Conservation (phyloP, 2,113 vertebrate species). For the Elephas maximus region DNA sequence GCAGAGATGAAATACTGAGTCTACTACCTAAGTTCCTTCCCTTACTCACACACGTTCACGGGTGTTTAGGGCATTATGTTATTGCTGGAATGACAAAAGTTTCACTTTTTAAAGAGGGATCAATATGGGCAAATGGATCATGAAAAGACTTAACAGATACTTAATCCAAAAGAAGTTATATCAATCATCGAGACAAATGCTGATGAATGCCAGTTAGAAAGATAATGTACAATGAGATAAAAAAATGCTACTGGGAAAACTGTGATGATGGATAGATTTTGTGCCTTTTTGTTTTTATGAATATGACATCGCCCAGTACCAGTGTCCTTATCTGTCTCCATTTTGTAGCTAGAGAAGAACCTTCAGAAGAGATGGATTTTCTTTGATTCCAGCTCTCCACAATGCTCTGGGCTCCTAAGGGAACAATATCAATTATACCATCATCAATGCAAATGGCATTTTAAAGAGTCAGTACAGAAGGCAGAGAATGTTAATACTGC, state of each 20-base stretch:
- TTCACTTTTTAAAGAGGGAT: slow-evolving; percentile 34
- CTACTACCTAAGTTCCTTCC: neutral
- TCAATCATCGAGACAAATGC: slow-evolving; percentile 5
- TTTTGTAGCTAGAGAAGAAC: slow-evolving; percentile 75
- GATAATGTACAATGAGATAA: slow-evolving; percentile 74
- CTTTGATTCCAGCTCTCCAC: slow-evolving; percentile 82
- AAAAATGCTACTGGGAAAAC: slow-evolving; percentile 74
- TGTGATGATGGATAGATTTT: slow-evolving; percentile 67
- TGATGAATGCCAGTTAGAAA: slow-evolving; percentile 72
- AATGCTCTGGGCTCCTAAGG: slow-evolving; percentile 83
- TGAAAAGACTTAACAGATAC: slow-evolving; percentile 38
- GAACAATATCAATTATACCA: slow-evolving; percentile 88
- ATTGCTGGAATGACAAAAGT: neutral
- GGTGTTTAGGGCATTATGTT: neutral
- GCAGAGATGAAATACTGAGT: neutral
- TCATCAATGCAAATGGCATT: slow-evolving; percentile 88
- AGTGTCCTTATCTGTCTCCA: slow-evolving; percentile 75
- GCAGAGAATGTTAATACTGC: slow-evolving; percentile 85
- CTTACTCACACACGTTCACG: neutral
- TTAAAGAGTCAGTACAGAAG: slow-evolving; percentile 85
- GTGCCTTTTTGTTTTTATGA: slow-evolving; percentile 74
- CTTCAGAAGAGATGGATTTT: slow-evolving; percentile 84
- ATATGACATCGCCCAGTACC: slow-evolving; percentile 75
- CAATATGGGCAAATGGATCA: neutral
- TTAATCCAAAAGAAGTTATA: neutral